phyloP scores from a whole-genome alignment of 2,888 invertebrate genomes.

The Noctuana brunneofusca region DNA sequence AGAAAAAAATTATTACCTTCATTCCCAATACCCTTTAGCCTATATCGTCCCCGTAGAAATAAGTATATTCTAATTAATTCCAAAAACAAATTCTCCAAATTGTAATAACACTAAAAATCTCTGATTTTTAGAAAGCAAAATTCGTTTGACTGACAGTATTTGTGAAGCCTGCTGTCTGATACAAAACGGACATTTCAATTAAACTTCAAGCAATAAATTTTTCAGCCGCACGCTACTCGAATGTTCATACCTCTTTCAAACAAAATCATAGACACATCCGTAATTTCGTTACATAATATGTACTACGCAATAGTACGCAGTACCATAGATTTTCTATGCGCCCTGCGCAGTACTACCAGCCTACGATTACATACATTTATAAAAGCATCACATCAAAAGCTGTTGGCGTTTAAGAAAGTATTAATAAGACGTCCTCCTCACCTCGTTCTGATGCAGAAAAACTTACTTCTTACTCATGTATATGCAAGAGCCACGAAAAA shows the following conservation, averaged over 20 bases:
- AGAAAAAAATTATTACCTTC: background rate
- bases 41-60: background rate
- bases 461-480: too few relatives aligned
- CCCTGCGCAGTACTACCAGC: too few relatives aligned
- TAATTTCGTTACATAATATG: too few relatives aligned
- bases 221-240: background rate
- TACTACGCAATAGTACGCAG: too few relatives aligned
- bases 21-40: background rate
- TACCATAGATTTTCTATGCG: too few relatives aligned
- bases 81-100: background rate
- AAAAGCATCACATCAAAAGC: too few relatives aligned
- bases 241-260: background rate
- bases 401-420: too few relatives aligned
- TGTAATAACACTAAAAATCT: background rate
- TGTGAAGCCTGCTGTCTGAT: background rate
- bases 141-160: background rate
- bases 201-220: background rate
- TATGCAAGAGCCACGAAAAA: too few relatives aligned
- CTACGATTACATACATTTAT: too few relatives aligned
- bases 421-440: too few relatives aligned
- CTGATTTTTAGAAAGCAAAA: background rate
- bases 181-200: conserved; percentile 1
- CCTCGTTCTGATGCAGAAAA: too few relatives aligned
- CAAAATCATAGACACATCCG: too few relatives aligned
- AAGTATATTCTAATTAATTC: background rate